phyloP scores from a whole-genome alignment of 64 coral and sea anemone genomes.

The Montipora capricornis region DNA sequence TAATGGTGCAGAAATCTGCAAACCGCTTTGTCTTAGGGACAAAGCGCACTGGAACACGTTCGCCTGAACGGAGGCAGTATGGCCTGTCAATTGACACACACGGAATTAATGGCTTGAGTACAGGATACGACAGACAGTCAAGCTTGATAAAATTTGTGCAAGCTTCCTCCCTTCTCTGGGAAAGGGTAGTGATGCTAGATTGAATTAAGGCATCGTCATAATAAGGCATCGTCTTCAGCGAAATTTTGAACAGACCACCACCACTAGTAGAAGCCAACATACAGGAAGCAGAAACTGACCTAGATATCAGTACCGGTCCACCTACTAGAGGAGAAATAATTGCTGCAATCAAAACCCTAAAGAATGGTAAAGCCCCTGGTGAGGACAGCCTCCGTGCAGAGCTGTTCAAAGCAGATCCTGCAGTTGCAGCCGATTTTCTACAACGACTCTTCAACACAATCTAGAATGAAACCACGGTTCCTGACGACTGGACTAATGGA shows the following conservation, averaged over 20 bases:
- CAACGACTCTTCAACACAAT: background rate
- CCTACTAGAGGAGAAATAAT: background rate
- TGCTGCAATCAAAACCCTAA: background rate
- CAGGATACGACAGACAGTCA: too few species aligned
- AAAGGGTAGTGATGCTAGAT: too few species aligned
- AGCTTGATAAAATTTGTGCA: too few species aligned
- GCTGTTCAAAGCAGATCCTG: background rate
- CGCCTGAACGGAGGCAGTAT: too few species aligned
- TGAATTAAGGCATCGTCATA: too few species aligned
- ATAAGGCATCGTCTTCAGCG: background rate
- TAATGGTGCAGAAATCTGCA: too few species aligned
- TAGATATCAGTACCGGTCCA: background rate
- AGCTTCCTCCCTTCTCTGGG: too few species aligned
- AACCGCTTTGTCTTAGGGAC: too few species aligned
- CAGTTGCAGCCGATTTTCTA: background rate
- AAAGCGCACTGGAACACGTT: too few species aligned
- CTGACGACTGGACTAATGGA: background rate
- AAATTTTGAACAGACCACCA: conserved; percentile 44
- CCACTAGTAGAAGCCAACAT: background rate
- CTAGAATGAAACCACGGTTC: background rate
- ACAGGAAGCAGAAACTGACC: background rate
- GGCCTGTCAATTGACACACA: too few species aligned
- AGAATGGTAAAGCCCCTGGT: background rate
- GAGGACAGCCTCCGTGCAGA: background rate
- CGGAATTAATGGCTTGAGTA: too few species aligned